Conservation (phyloP, 2,888 invertebrate genomes). For the Lasioglossum calceatum region DNA sequence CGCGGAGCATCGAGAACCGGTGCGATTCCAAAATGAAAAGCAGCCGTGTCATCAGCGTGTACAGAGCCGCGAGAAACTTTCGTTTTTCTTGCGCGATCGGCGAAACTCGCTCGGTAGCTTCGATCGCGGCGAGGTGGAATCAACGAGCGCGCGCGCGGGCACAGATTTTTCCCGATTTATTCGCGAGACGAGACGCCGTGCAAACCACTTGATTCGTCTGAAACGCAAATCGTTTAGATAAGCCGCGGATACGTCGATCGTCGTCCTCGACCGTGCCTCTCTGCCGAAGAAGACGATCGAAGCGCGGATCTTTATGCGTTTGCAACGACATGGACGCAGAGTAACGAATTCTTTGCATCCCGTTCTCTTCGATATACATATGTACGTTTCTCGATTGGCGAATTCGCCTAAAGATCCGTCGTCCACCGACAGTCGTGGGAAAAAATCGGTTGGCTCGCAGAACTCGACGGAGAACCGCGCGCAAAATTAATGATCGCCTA, state of each 20-base stretch:
- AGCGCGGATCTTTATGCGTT: too few species aligned
- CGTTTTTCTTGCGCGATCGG: slow-evolving; percentile 5
- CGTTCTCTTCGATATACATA: too few species aligned
- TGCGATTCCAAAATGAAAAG: not conserved
- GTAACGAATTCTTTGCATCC: too few species aligned
- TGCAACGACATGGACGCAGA: not conserved
- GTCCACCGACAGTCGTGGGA: not conserved
- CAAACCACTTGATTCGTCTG: not conserved
- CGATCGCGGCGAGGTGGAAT: not conserved
- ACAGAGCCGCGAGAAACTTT: not conserved
- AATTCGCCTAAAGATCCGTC: not conserved
- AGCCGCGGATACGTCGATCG: not conserved
- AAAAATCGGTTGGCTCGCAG: not conserved
- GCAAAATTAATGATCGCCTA: not conserved
- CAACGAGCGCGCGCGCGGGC: not conserved
- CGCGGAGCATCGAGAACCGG: not conserved
- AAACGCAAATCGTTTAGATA: slow-evolving; percentile 1
- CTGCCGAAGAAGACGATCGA: not conserved
- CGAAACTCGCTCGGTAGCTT: not conserved
- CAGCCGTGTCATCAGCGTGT: not conserved
- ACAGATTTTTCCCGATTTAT: not conserved
- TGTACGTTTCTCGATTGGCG: too few species aligned
- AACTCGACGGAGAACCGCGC: not conserved
- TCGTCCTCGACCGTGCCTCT: not conserved
- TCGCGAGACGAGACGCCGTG: not conserved